phyloP scores from a whole-genome alignment of 2,888 invertebrate species.

The Bugula neritina region DNA sequence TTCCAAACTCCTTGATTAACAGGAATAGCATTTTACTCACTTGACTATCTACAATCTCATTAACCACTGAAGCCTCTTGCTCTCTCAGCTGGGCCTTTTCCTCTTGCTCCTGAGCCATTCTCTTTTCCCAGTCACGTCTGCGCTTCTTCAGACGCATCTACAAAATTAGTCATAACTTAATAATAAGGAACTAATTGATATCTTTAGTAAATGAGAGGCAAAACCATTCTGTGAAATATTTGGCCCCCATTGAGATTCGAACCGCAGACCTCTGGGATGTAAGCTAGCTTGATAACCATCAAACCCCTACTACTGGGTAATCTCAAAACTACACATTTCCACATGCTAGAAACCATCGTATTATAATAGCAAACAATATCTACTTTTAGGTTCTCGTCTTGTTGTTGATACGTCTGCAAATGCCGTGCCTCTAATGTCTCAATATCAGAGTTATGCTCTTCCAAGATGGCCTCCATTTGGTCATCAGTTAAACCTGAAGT shows the following conservation, averaged over 20 bases:
- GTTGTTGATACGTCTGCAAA: constrained; percentile 36
- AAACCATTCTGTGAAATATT: too few relatives aligned
- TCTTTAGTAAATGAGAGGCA: too few relatives aligned
- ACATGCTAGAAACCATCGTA: too few relatives aligned
- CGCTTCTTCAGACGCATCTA: constrained; percentile 39
- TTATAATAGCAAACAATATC: too few relatives aligned
- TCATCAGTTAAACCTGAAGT: constrained; percentile 37
- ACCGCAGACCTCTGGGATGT: too few relatives aligned
- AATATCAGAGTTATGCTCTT: constrained; percentile 40
- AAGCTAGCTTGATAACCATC: too few relatives aligned
- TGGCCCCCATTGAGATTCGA: too few relatives aligned
- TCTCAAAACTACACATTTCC: too few relatives aligned
- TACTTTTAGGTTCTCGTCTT: constrained; percentile 37
- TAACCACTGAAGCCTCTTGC: constrained; percentile 44
- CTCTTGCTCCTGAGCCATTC: constrained; percentile 39
- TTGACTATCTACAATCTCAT: constrained; percentile 33
- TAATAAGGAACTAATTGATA: too few relatives aligned
- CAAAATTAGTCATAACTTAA: background rate
- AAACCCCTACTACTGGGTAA: too few relatives aligned
- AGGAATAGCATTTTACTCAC: too few relatives aligned
- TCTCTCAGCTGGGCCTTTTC: constrained; percentile 46
- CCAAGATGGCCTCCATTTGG: constrained; percentile 37
- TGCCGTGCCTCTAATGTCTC: constrained; percentile 35
- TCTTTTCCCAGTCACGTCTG: constrained; percentile 38
- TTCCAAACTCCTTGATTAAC: too few relatives aligned